Conservation (phyloP, 2,113 vertebrate genomes). For the Tylochromis polylepis region DNA sequence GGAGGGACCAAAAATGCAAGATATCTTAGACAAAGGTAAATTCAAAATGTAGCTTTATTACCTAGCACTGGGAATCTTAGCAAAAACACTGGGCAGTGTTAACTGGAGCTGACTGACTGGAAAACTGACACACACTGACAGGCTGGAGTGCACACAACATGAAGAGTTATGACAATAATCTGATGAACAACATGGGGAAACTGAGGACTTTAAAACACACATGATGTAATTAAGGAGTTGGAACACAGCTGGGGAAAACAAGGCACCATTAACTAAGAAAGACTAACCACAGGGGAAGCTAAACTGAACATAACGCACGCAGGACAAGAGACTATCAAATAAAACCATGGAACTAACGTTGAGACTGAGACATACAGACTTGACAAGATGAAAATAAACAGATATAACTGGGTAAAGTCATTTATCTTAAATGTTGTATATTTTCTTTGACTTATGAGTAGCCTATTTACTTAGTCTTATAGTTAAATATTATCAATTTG, state of each 20-base stretch:
- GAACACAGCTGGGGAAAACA: background rate
- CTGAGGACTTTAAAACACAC: background rate
- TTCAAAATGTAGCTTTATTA: background rate
- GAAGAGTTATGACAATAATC: background rate
- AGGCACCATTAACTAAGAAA: background rate
- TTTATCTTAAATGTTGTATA: background rate
- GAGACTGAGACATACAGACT: background rate
- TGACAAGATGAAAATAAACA: background rate
- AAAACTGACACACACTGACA: background rate
- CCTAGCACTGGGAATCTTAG: background rate
- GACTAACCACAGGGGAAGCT: background rate
- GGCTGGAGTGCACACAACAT: background rate
- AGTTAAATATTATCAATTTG: background rate
- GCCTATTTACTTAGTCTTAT: background rate
- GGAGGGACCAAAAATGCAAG: background rate
- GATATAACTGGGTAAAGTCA: too few species aligned
- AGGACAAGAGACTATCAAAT: background rate
- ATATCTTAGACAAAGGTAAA: background rate
- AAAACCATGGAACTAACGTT: background rate
- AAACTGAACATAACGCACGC: background rate
- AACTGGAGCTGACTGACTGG: background rate
- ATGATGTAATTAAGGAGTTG: background rate
- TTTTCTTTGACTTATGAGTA: background rate
- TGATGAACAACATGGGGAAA: background rate
- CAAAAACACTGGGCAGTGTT: background rate